Percentiles rank a stretch among this genome's conserved stretches.
Conservation (phyloP, 2,888 invertebrate genomes). For the Tiliacea aurago region DNA sequence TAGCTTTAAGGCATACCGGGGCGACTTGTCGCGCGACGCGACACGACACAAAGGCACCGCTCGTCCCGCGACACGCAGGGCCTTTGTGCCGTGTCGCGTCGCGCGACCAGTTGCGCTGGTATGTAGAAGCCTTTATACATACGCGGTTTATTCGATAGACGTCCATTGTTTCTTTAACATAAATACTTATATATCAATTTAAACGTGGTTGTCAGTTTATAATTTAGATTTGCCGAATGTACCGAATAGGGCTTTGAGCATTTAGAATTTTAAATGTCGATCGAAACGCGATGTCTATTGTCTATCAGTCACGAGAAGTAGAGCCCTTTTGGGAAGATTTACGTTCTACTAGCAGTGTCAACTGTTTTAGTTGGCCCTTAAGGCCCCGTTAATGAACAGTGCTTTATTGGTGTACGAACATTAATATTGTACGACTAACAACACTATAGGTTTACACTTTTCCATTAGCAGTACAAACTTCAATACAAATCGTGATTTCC, state of each 20-base stretch:
- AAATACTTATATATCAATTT: neutral
- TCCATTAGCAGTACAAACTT: slow-evolving; percentile 25
- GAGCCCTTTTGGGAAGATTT: neutral
- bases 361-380: neutral
- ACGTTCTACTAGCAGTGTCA: neutral
- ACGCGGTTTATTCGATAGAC: slow-evolving; percentile 18
- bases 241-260: neutral
- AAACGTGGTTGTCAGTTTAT: neutral
- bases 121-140: too few species aligned
- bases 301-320: neutral
- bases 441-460: slow-evolving; percentile 20
- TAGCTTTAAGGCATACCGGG: too few species aligned
- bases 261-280: neutral
- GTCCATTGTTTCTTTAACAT: neutral
- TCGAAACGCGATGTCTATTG: neutral
- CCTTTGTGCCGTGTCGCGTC: too few species aligned
- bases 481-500: slow-evolving; percentile 63
- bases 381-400: neutral
- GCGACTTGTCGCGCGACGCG: too few species aligned
- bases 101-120: too few species aligned
- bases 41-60: too few species aligned
- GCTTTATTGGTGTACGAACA: neutral
- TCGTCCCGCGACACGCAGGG: too few species aligned
- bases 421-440: neutral
- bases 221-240: neutral